phyloP scores from a whole-genome alignment of 2,797 vertebrate species.

The Clarias pachynema region DNA sequence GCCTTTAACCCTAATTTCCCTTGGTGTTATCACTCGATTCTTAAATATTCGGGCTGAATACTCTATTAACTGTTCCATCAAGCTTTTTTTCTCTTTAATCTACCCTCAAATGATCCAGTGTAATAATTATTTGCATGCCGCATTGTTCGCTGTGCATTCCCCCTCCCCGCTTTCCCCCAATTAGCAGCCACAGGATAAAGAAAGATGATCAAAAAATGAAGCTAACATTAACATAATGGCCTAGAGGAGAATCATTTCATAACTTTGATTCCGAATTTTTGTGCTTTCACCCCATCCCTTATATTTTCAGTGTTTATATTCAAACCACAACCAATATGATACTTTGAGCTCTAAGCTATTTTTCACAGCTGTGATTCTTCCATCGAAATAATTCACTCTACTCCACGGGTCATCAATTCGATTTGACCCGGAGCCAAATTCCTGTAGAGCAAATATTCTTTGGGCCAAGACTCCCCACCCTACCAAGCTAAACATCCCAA shows the following conservation, averaged over 20 bases:
- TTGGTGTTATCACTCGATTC: background rate
- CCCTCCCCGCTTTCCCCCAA: background rate
- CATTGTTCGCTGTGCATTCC: background rate
- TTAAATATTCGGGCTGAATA: background rate
- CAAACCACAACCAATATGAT: slow-evolving; percentile 27
- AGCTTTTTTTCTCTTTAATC: slow-evolving; percentile 14
- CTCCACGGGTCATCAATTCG: slow-evolving; percentile 16
- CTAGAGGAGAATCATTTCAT: slow-evolving; percentile 46
- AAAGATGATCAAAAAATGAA: slow-evolving; percentile 43
- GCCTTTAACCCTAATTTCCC: background rate
- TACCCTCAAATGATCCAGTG: slow-evolving; percentile 33
- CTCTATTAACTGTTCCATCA: background rate
- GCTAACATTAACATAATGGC: slow-evolving; percentile 50
- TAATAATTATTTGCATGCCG: slow-evolving; percentile 17
- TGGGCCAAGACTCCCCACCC: background rate
- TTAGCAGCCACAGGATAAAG: slow-evolving; percentile 47
- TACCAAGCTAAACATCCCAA: slow-evolving; percentile 13
- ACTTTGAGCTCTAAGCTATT: slow-evolving; percentile 31
- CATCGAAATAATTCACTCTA: slow-evolving; percentile 36
- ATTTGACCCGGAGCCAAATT: slow-evolving; percentile 23
- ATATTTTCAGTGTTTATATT: slow-evolving; percentile 31
- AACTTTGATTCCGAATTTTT: slow-evolving; percentile 40
- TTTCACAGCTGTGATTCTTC: slow-evolving; percentile 21
- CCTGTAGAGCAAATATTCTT: background rate
- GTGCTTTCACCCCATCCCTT: background rate